Percentiles rank a stretch among this genome's conserved stretches.
These are phyloP conservation scores for Cheilosia variabilis DNA, from an alignment of 2,888 invertebrate genomes.

Conservation along the genomic window DNA sequence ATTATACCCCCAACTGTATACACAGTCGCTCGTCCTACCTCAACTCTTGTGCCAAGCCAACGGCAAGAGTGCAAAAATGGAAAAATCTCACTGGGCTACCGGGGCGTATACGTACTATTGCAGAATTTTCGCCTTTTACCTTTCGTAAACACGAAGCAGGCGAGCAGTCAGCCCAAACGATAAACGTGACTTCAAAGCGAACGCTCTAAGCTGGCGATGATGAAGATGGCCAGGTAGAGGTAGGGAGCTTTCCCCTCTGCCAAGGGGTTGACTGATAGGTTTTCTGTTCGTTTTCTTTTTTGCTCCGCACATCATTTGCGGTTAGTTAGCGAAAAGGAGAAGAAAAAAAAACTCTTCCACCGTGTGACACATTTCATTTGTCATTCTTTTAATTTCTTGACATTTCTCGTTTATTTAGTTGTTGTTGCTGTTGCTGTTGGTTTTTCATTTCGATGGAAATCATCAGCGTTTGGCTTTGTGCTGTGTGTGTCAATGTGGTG, in stretches of 20 bases:
- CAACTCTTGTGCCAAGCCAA: slow-evolving; percentile 46
- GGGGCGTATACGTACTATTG: slow-evolving; percentile 71
- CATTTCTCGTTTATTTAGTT: slow-evolving; percentile 39
- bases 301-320: slow-evolving; percentile 64
- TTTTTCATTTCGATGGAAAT: slow-evolving; percentile 33
- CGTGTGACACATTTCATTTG: slow-evolving; percentile 62
- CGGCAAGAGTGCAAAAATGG: slow-evolving; percentile 7
- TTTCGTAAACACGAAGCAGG: slow-evolving; percentile 68
- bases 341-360: slow-evolving; percentile 22
- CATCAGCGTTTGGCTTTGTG: slow-evolving; percentile 58
- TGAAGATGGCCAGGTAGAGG: slow-evolving; percentile 28
- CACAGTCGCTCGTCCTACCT: slow-evolving; percentile 54
- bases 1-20: slow-evolving; percentile 14
- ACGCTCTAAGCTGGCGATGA: slow-evolving; percentile 7
- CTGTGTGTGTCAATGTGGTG: slow-evolving; percentile 62
- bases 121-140: slow-evolving; percentile 40
- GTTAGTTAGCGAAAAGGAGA: slow-evolving; percentile 58
- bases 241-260: slow-evolving; percentile 16
- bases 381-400: slow-evolving; percentile 68
- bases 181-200: slow-evolving; percentile 30
- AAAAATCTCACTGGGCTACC: slow-evolving; percentile 47
- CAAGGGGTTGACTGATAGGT: slow-evolving; percentile 59
- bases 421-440: slow-evolving; percentile 1
- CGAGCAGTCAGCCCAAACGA: slow-evolving; percentile 12
- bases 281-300: slow-evolving; percentile 39